A percentile compares a stretch with the other conserved stretches of the same genome.
Evolutionary conservation across 2,797 vertebrate species (phyloP).

Genomic region (Chaunax sp.): DNA sequence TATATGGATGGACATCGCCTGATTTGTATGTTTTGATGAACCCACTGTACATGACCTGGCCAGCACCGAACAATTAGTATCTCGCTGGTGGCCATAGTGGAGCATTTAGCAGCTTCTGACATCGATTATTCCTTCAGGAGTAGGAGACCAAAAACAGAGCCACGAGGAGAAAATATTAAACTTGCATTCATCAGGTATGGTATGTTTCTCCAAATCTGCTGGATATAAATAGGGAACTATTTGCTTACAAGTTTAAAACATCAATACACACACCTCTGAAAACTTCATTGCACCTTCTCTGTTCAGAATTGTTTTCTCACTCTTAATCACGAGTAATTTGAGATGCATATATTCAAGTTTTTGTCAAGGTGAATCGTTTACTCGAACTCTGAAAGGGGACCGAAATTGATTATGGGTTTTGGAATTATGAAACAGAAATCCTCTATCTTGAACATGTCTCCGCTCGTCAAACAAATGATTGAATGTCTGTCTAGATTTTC

Average conservation of each 20-base stretch:
- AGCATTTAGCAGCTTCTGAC: too few relatives aligned
- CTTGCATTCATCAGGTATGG: neutral
- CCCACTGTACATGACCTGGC: too few relatives aligned
- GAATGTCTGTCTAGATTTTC: conserved; percentile 74
- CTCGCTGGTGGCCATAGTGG: conserved; percentile 7
- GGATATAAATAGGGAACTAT: too few relatives aligned
- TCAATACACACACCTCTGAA: too few relatives aligned
- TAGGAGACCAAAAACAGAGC: too few relatives aligned
- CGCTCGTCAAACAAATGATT: conserved; percentile 72
- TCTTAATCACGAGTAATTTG: conserved; percentile 36
- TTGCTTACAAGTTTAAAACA: too few relatives aligned
- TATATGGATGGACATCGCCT: too few relatives aligned
- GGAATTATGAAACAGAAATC: conserved; percentile 76
- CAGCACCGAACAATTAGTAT: conserved; percentile 7
- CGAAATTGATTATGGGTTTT: conserved; percentile 69
- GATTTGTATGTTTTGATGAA: too few relatives aligned
- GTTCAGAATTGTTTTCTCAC: conserved; percentile 33
- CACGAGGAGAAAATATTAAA: neutral
- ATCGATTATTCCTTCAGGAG: neutral
- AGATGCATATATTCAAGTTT: conserved; percentile 43
- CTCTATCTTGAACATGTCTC: conserved; percentile 68
- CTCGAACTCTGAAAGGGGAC: conserved; percentile 49
- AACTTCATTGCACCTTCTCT: neutral
- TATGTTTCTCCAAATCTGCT: too few relatives aligned
- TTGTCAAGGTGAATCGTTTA: conserved; percentile 59